Conservation (phyloP, 2,888 invertebrate genomes). For the Epirrita christyi region DNA sequence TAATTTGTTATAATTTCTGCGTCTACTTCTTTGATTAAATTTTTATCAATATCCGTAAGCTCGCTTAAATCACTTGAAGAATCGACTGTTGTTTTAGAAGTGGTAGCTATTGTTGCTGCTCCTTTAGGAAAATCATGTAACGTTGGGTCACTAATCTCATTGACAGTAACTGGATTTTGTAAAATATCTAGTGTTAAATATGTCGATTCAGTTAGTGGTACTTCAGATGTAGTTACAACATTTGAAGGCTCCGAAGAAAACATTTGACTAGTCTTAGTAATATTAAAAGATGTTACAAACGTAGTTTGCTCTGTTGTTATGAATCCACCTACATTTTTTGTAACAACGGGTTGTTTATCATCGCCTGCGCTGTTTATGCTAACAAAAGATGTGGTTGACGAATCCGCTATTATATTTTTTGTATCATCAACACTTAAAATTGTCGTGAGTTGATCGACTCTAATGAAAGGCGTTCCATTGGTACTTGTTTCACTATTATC, state of each 20-base stretch:
- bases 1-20: neutral
- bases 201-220: neutral
- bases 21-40: neutral
- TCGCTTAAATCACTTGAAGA: neutral
- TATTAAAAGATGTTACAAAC: neutral
- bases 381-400: neutral
- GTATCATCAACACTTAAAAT: neutral
- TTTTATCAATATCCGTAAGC: neutral
- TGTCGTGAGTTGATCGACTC: neutral
- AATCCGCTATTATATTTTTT: neutral
- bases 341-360: neutral
- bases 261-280: neutral
- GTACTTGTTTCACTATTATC: neutral
- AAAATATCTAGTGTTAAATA: neutral
- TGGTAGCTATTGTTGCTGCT: neutral
- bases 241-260: neutral
- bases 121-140: neutral
- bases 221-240: neutral
- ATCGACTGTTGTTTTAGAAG: neutral
- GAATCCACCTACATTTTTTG: neutral
- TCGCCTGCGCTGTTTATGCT: neutral
- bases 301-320: slow-evolving; percentile 1
- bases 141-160: neutral
- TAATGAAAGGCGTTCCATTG: neutral
- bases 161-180: neutral